Base-by-base conservation (phyloP, 1,140 invertebrate genomes). In the Sminthurides bifidus region DNA sequence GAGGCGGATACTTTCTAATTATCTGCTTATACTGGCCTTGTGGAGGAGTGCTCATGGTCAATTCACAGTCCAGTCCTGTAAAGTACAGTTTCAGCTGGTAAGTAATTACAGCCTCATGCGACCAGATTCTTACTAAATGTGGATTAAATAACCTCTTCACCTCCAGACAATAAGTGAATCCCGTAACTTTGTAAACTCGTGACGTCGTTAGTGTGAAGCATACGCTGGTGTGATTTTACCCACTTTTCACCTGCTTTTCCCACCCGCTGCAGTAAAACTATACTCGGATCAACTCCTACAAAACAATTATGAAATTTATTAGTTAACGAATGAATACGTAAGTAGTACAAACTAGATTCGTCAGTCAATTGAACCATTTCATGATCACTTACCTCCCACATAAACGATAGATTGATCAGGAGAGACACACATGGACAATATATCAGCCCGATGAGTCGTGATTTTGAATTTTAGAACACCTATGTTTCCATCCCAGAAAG, bases 141-240 rank as follows among this genome's bases (percentile, higher is more conserved):
- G 6, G 3, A 2, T 17, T 2, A n/a, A 49, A n/a, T 33, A 33
- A 33, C 37, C 8, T 1, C 30, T 1, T 56, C 67, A 77, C 76
- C 88, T 58, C 80, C 85, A 2, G 87, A 91, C 66, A 83, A 79
- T 23, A 92, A 71, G 51, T 60, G 63, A 64, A 79, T 79, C 2
- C 68, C 60, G 26, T 75, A 73, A 60, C 76, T 69, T 3, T 77
- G 72, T 29, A 93, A 69, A 6, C 82, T 76, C 62, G 83, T 74
- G 0, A 93, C 85, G 72, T 92, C 89, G 69, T 93, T 86, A 23
- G 81, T 79, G 70, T 93, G 88, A 29, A 87, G 78, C 64, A 79
- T 75, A 54, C 83, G 75, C 62, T 87, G 81, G 8, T 84, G 76
- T 52, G 82, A 83, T 68, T 82, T 83, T 0, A 91, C 80, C 89